Conservation (phyloP, 2,888 invertebrate species). For the Diogma glabrata region DNA sequence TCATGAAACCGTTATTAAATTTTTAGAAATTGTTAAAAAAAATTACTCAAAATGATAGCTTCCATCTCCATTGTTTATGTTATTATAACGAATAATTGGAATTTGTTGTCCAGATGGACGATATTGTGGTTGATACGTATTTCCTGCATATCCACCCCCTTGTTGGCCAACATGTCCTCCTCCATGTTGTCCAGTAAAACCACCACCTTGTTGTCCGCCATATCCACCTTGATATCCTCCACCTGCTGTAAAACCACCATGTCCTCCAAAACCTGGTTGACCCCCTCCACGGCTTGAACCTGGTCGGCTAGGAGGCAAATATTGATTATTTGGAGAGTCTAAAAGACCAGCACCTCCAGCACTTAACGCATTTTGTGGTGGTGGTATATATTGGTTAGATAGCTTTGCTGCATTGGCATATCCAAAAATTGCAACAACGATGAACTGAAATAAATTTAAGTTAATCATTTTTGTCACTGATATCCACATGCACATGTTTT, state of each 20-base stretch:
- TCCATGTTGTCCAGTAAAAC: constrained; percentile 2
- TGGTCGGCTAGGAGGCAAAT: constrained; percentile 17
- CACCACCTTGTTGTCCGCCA: constrained; percentile 9
- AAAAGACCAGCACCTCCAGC: constrained; percentile 21
- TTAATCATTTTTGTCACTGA: too few relatives aligned
- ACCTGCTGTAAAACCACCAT: neutral
- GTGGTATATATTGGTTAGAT: constrained; percentile 26
- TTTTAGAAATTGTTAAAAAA: constrained; percentile 13
- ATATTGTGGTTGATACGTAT: neutral
- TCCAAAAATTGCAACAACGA: constrained; percentile 20
- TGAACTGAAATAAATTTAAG: constrained; percentile 19
- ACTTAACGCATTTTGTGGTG: constrained; percentile 24
- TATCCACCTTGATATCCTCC: neutral
- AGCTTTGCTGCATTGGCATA: constrained; percentile 24
- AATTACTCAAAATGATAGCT: constrained; percentile 51
- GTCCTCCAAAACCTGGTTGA: neutral
- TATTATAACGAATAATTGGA: constrained; percentile 48
- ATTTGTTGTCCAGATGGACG: constrained; percentile 36
- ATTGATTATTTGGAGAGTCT: constrained; percentile 18
- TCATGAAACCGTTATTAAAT: constrained; percentile 10
- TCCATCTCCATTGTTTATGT: constrained; percentile 49
- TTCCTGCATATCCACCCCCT: constrained; percentile 1
- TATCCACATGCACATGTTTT: too few relatives aligned
- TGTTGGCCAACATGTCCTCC: constrained; percentile 13
- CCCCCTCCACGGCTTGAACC: constrained; percentile 11